A percentile compares a stretch with the other conserved stretches of the same genome.
These are phyloP conservation scores for Stichopus horrens DNA, from an alignment of 53 echinoderm and acorn worm genomes.

Conservation along the genomic window DNA sequence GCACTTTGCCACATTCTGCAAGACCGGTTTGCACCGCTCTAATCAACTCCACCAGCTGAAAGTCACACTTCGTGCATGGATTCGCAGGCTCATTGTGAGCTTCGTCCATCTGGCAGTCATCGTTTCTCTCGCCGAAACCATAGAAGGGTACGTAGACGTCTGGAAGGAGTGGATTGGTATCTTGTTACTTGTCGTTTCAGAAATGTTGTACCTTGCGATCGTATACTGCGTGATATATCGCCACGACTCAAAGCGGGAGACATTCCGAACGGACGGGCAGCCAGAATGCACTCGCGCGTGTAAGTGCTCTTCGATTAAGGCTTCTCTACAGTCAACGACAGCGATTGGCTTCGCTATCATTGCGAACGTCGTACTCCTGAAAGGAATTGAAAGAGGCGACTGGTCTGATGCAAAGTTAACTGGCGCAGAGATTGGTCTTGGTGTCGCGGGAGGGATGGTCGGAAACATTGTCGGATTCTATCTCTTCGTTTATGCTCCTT, in stretches of 20 bases:
- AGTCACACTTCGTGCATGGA: background rate
- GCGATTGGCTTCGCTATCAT: background rate
- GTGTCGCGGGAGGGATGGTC: conserved; percentile 3
- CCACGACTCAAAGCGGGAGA: background rate
- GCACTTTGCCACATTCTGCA: conserved; percentile 61
- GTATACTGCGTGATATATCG: background rate
- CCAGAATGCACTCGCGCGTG: too few relatives aligned
- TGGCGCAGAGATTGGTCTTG: conserved; percentile 2
- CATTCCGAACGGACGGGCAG: too few relatives aligned
- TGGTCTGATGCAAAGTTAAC: conserved; percentile 20
- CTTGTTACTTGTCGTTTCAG: background rate
- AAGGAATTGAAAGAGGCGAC: background rate
- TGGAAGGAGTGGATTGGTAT: background rate
- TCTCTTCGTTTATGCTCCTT: background rate
- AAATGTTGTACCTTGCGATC: background rate
- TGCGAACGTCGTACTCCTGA: background rate
- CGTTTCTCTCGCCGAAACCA: conserved; percentile 9
- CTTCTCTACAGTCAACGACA: background rate
- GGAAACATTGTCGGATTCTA: background rate
- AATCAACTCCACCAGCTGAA: conserved; percentile 16
- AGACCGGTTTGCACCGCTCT: conserved; percentile 37
- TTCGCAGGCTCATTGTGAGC: background rate
- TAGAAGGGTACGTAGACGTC: background rate
- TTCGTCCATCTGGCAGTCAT: conserved; percentile 14
- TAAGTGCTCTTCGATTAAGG: too few relatives aligned